phyloP scores from a whole-genome alignment of 1,140 invertebrate species.

The Kradibia gibbosae region DNA sequence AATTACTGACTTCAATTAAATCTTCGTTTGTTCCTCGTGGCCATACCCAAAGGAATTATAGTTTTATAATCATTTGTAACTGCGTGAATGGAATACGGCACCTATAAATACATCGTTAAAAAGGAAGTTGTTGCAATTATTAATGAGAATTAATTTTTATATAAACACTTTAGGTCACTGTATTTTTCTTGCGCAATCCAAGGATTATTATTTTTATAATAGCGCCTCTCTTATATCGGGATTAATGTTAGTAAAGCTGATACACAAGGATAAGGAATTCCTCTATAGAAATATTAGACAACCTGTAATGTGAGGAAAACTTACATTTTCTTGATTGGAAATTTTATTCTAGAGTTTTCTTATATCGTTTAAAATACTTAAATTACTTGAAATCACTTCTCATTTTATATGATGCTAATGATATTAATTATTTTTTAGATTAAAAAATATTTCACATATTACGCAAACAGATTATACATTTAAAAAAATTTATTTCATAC shows the following conservation, averaged over 20 bases:
- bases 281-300: neutral
- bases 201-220: neutral
- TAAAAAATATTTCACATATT: neutral
- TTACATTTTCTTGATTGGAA: neutral
- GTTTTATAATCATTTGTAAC: neutral
- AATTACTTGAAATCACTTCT: neutral
- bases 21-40: neutral
- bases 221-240: neutral
- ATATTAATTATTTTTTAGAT: neutral
- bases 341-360: neutral
- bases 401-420: neutral
- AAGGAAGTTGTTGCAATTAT: neutral
- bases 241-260: neutral
- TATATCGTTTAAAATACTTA: neutral
- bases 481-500: neutral
- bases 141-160: neutral
- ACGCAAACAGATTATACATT: neutral
- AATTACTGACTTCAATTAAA: neutral
- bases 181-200: neutral
- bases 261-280: neutral
- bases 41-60: neutral
- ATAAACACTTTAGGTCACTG: neutral
- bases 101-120: neutral
- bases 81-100: too few relatives aligned
- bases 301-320: neutral